These are phyloP conservation scores for Carcharodon carcharias DNA, from an alignment of 2,797 vertebrate genomes.

Conservation along the genomic window DNA sequence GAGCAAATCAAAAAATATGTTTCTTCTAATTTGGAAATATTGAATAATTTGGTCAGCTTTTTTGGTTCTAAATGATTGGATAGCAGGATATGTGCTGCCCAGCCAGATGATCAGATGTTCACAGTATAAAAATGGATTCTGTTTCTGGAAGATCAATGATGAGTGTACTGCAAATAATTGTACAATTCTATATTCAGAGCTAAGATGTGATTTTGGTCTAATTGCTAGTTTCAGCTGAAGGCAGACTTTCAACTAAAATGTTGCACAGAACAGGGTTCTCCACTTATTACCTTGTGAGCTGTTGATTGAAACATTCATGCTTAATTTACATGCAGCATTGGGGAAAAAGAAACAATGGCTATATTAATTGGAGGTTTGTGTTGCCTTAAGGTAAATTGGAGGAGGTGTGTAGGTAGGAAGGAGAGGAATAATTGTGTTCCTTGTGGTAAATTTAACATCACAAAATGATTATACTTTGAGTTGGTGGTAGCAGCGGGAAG, in stretches of 20 bases:
- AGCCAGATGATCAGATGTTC: not conserved
- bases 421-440: not conserved
- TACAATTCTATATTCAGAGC: not conserved
- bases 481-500: not conserved
- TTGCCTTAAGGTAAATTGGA: slow-evolving; percentile 8
- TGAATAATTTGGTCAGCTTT: not conserved
- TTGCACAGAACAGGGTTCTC: not conserved
- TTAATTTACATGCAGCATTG: not conserved
- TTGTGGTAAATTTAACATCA: not conserved
- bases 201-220: slow-evolving; percentile 20
- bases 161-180: slow-evolving; percentile 24
- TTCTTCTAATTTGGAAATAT: not conserved
- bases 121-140: not conserved
- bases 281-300: slow-evolving; percentile 12
- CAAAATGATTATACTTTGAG: not conserved
- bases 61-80: not conserved
- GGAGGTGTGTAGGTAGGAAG: not conserved
- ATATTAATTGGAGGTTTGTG: slow-evolving; percentile 10
- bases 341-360: not conserved
- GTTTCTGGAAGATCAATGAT: not conserved
- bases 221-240: slow-evolving; percentile 34
- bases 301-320: not conserved
- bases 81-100: not conserved
- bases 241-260: not conserved
- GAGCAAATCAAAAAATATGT: not conserved